These are phyloP conservation scores for Dolichotis patagonum DNA, from an alignment of 2,113 vertebrate species.

Conservation along the genomic window DNA sequence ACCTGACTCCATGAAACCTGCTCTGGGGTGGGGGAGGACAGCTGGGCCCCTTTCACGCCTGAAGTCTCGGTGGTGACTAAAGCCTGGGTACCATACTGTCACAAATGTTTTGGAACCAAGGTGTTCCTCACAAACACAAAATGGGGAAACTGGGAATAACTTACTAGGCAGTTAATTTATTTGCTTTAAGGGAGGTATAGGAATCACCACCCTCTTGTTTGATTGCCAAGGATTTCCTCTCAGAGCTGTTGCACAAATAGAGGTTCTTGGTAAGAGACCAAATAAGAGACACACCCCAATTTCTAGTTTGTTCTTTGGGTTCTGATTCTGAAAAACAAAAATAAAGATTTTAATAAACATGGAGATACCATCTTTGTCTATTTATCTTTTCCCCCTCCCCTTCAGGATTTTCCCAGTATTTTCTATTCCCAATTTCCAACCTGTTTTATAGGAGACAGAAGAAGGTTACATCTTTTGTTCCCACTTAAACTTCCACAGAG, in stretches of 20 bases:
- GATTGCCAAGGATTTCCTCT: constrained; percentile 73
- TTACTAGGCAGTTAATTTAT: constrained; percentile 86
- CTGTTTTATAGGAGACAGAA: not conserved
- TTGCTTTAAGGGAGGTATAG: constrained; percentile 75
- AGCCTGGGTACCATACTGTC: constrained; percentile 57
- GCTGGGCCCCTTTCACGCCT: not conserved
- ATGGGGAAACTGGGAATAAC: constrained; percentile 56
- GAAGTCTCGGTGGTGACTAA: not conserved
- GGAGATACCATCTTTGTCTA: constrained; percentile 68
- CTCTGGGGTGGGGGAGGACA: not conserved
- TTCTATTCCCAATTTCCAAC: not conserved
- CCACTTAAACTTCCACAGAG: not conserved
- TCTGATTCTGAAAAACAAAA: constrained; percentile 82
- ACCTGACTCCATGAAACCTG: accelerated
- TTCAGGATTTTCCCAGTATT: not conserved
- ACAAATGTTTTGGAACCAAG: constrained; percentile 75
- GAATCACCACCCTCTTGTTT: constrained; percentile 26
- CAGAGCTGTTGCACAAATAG: constrained; percentile 76
- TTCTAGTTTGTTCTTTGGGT: constrained; percentile 81
- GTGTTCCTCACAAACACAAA: constrained; percentile 76
- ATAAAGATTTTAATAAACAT: constrained; percentile 88
- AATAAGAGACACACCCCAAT: constrained; percentile 57
- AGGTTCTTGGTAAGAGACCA: constrained; percentile 75
- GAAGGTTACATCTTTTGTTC: not conserved
- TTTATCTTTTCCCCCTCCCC: not conserved